Evolutionary conservation across 2,113 vertebrate species (phyloP).

Genomic region (Ondatra zibethicus): DNA sequence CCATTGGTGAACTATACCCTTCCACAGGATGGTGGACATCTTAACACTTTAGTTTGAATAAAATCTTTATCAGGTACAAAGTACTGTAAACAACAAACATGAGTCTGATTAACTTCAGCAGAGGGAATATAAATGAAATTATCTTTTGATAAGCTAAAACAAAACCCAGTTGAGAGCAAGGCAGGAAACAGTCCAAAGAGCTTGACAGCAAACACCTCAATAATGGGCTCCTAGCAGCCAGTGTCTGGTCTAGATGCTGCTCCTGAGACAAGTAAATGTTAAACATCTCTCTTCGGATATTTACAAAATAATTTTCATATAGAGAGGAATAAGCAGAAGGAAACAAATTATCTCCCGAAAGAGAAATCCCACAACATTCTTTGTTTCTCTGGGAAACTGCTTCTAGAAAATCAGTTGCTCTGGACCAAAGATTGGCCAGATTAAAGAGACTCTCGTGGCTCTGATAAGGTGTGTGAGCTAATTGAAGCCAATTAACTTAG

Average conservation of each 20-base stretch:
- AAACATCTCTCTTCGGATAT: not conserved
- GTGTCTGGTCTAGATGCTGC: not conserved
- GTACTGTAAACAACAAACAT: not conserved
- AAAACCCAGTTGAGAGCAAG: not conserved
- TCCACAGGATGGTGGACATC: not conserved
- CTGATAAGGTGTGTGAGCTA: conserved; percentile 25
- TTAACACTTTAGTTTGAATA: not conserved
- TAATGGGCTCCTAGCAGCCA: not conserved
- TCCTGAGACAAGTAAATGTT: not conserved
- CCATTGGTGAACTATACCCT: not conserved
- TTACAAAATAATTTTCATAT: not conserved
- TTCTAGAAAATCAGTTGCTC: not conserved
- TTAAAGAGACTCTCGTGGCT: not conserved
- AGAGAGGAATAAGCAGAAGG: not conserved
- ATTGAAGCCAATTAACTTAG: conserved; percentile 43
- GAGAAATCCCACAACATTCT: not conserved
- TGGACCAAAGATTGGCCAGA: conserved; percentile 28
- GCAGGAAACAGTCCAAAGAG: not conserved
- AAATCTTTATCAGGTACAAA: not conserved
- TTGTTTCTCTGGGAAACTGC: not conserved
- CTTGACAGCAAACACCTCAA: not conserved
- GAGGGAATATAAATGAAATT: not conserved
- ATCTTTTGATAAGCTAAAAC: not conserved
- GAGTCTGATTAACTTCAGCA: not conserved
- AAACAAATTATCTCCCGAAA: not conserved